Percentiles rank a stretch among this genome's conserved stretches.
Conservation (phyloP, 37 sponge, comb jelly and placozoan species). For the Corticium candelabrum region DNA sequence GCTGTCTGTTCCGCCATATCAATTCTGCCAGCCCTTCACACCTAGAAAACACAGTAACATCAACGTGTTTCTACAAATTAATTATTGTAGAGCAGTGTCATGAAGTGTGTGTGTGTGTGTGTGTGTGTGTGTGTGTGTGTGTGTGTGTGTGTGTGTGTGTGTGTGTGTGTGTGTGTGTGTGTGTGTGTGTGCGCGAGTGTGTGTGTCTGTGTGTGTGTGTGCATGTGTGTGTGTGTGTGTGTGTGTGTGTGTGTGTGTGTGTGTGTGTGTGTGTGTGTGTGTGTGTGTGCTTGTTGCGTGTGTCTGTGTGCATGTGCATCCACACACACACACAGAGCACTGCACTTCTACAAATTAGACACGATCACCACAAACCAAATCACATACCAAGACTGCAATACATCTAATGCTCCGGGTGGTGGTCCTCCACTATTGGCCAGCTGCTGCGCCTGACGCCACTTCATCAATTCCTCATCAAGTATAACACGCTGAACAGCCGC, state of each 20-base stretch:
- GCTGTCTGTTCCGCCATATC: slow-evolving; percentile 52
- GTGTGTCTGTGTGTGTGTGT: slow-evolving; percentile 14
- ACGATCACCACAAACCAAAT: no score
- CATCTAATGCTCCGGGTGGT: slow-evolving; percentile 5
- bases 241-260: slow-evolving; percentile 19
- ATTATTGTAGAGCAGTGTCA: no score
- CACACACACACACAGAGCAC: neutral
- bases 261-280: slow-evolving; percentile 13
- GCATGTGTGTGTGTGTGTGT: slow-evolving; percentile 6
- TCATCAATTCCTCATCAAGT: slow-evolving; percentile 6
- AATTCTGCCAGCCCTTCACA: slow-evolving; percentile 73
- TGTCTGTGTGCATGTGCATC: neutral
- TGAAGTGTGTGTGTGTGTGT: slow-evolving; percentile 16
- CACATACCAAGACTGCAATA: neutral
- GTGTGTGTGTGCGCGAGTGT: no score
- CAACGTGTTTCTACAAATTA: no score
- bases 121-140: slow-evolving; percentile 31
- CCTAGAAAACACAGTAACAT: slow-evolving; percentile 26
- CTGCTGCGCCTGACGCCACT: neutral
- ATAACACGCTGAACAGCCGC: neutral
- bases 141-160: slow-evolving; percentile 31
- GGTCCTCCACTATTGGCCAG: neutral
- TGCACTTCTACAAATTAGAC: neutral
- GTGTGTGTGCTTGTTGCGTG: no score
- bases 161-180: slow-evolving; percentile 14